Evolutionary conservation across 1,140 invertebrate genomes (phyloP).

Genomic region (Bombus vancouverensis): DNA sequence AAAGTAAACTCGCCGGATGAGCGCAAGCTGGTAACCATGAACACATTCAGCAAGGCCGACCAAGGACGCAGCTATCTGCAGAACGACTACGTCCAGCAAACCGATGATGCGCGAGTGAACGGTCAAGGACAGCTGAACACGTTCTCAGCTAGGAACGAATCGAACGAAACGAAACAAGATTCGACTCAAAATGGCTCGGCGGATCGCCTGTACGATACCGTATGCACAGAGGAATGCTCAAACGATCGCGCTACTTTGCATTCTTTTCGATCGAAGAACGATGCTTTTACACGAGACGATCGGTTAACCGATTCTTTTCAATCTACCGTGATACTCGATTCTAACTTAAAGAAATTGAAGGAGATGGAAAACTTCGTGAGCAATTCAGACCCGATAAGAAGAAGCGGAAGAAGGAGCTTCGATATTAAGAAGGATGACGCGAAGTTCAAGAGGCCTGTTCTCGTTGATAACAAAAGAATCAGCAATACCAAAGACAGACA

Average conservation of each 20-base stretch:
- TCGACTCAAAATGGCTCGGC: neutral
- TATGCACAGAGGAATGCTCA: conserved; percentile 36
- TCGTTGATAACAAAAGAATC: neutral
- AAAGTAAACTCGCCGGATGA: conserved; percentile 29
- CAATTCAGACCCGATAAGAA: neutral
- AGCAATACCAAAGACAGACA: conserved; percentile 50
- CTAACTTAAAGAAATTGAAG: neutral
- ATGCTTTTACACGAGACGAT: neutral
- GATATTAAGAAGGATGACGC: neutral
- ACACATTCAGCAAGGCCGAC: conserved; percentile 70
- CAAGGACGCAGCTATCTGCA: neutral
- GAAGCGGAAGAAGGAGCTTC: neutral
- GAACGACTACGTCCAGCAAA: too few relatives aligned
- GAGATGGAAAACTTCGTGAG: neutral
- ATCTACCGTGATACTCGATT: neutral
- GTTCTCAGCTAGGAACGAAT: neutral
- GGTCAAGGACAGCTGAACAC: conserved; percentile 21
- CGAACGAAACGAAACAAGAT: conserved; percentile 31
- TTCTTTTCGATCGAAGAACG: conserved; percentile 1
- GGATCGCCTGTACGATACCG: conserved; percentile 63
- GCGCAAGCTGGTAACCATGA: conserved; percentile 66
- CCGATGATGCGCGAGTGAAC: neutral
- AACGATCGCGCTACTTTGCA: neutral
- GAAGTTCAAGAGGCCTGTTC: neutral
- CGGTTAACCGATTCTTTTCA: neutral